A percentile compares a stretch with the other conserved stretches of the same genome.
Evolutionary conservation across 2,113 vertebrate species (phyloP).

Genomic region (Bos indicus): DNA sequence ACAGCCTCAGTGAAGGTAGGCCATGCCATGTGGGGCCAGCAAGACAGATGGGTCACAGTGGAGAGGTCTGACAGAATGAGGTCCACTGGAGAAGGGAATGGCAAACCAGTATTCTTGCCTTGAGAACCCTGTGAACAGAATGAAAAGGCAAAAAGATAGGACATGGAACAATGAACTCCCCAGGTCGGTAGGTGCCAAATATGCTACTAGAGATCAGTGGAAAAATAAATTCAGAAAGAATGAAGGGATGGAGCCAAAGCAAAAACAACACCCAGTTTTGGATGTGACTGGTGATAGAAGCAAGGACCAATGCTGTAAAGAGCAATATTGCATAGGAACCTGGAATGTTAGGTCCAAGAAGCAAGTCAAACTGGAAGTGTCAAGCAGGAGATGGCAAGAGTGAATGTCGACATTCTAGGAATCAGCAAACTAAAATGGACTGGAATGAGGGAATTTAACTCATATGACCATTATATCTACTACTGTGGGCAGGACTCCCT

Average conservation of each 20-base stretch:
- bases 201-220: background rate
- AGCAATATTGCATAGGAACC: background rate
- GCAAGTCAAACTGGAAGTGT: background rate
- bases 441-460: background rate
- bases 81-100: background rate
- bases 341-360: background rate
- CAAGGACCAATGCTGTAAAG: background rate
- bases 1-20: background rate
- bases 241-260: background rate
- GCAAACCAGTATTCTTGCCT: background rate
- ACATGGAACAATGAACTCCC: background rate
- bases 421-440: background rate
- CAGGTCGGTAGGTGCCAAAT: background rate
- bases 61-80: background rate
- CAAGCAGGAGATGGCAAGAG: background rate
- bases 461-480: background rate
- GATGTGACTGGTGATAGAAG: background rate
- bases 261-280: background rate
- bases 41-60: rapidly evolving
- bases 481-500: background rate
- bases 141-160: background rate
- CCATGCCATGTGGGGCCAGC: background rate
- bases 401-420: background rate
- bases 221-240: background rate
- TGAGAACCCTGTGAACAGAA: background rate